Base-by-base conservation (phyloP, 2,113 vertebrate species). In the Phylloscopus whistleri region DNA sequence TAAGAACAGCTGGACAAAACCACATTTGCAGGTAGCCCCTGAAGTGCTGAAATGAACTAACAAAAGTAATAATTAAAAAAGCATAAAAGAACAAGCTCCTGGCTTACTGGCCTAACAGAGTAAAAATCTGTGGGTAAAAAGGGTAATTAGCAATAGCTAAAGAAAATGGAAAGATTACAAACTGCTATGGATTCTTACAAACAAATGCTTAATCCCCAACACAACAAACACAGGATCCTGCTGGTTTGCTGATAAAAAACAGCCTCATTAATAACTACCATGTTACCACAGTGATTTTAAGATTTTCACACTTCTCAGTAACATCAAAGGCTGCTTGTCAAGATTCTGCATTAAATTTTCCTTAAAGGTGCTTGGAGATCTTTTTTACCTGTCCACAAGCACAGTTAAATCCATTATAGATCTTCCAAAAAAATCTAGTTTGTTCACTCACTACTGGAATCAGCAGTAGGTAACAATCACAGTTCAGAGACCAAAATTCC, bases 401-500 rank as follows among this genome's bases (percentile, higher is more conserved):
- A 19, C 14, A 46, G 21, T 76, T 85, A 51, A 85, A 95, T 84
- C 51, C 87, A 77, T 88, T 37, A 49, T 0, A 80, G 56, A 72
- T 48, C 13, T 62, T 90, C 43, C 31, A 76, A 44, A 26, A 58
- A 35, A 51, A 26, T 12, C 60, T n/a, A 75, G 35, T 30, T 72
- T 11, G 63, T 73, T 84, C 79, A 44, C 51, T 90, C 60, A 89
- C 94, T 97, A 90, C 92, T 92, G 85, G 26, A 31, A 83, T 56
- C 88, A 95, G 94, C 28, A 92, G 90, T 33, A 91, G 63, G 31
- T 79, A 96, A 89, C 67, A 95, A 83, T 97, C 82, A 97, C 95
- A 98, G 93, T 97, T 94, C 96, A 97, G 82, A 95, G 96, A 98
- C 87, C 90, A 96, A 88, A 96, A 84, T 91, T 94, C 97, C 96